These are phyloP conservation scores for Scelioninae gen. 1 DNA, from an alignment of 2,888 invertebrate species.

Conservation along the genomic window DNA sequence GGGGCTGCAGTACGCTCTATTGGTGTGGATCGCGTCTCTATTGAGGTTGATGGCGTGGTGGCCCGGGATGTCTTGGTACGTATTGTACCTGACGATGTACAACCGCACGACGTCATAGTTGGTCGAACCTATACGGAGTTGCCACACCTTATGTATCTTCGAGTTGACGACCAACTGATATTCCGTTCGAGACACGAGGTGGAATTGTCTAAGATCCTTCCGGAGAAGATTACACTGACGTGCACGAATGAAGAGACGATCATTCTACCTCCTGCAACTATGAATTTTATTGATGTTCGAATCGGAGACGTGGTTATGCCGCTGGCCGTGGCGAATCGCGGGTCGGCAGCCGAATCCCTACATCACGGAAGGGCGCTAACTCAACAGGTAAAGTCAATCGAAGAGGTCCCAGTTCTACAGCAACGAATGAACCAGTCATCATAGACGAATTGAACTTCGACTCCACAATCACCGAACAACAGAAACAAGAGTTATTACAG, in stretches of 20 bases:
- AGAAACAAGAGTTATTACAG: constrained; percentile 2
- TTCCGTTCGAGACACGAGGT: constrained; percentile 9
- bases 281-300: too few species aligned
- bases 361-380: too few species aligned
- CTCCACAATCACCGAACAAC: neutral
- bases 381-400: too few species aligned
- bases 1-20: neutral
- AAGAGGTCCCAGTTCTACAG: neutral
- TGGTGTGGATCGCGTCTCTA: neutral
- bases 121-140: constrained; percentile 40
- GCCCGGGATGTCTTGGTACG: constrained; percentile 1
- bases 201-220: constrained; percentile 10
- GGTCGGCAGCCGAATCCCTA: too few species aligned
- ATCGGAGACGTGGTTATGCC: too few species aligned
- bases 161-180: constrained; percentile 33
- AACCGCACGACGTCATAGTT: constrained; percentile 33
- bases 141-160: constrained; percentile 43
- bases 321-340: too few species aligned
- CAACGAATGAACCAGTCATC: too few species aligned
- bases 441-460: neutral
- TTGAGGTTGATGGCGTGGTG: neutral
- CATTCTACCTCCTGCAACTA: too few species aligned
- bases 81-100: too few species aligned
- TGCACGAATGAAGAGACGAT: too few species aligned
- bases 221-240: too few species aligned